Conservation (phyloP, 2,113 vertebrate species). For the Ptychochromis oligacanthus region DNA sequence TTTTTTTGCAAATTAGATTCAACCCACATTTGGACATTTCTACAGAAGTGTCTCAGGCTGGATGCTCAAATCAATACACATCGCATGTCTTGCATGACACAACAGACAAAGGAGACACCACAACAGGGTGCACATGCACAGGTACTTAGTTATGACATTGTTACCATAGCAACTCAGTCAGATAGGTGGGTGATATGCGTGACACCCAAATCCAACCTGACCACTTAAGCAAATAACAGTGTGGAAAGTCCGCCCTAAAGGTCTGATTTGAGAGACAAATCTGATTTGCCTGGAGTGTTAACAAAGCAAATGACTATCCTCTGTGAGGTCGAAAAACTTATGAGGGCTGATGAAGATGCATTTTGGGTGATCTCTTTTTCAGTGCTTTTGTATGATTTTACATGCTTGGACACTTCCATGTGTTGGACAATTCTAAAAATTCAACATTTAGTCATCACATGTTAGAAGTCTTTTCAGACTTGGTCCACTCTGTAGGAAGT, state of each 20-base stretch:
- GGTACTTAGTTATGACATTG: not conserved
- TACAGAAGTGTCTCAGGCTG: not conserved
- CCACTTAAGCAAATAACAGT: slow-evolving; percentile 2
- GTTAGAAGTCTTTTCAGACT: not conserved
- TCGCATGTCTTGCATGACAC: not conserved
- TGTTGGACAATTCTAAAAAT: not conserved
- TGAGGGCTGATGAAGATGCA: not conserved
- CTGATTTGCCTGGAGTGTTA: not conserved
- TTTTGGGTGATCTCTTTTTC: not conserved
- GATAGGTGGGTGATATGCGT: not conserved
- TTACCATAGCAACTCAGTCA: slow-evolving; percentile 1
- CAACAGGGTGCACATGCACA: not conserved
- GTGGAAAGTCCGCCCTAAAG: not conserved
- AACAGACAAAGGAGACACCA: not conserved
- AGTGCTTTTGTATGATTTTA: not conserved
- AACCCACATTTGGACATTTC: not conserved
- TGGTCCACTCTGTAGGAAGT: not conserved
- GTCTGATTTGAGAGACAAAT: not conserved
- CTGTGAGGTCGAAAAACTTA: not conserved
- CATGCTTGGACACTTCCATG: not conserved
- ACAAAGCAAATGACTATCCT: not conserved
- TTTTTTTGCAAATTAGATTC: not conserved
- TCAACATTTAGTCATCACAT: not conserved
- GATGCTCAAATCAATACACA: not conserved
- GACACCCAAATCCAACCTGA: not conserved